Conservation (phyloP, 2,888 invertebrate genomes). For the Helobdella robusta region DNA sequence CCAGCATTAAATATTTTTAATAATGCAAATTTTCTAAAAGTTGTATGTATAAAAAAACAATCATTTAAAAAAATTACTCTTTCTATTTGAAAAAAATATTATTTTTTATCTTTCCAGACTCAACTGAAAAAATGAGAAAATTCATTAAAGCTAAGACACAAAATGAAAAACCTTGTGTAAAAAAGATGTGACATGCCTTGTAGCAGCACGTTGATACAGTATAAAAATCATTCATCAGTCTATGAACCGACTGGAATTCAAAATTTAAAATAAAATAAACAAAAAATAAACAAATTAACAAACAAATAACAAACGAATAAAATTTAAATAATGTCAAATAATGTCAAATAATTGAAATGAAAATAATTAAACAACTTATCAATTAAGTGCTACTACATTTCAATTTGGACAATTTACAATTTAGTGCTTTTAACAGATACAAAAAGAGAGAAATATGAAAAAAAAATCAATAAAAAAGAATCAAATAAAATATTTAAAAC, state of each 20-base stretch:
- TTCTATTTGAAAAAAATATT: no score
- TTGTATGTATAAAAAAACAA: no score
- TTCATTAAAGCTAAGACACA: not conserved
- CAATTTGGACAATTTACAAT: no score
- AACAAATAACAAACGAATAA: not conserved
- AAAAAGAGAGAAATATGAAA: conserved; percentile 1
- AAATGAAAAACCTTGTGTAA: conserved; percentile 75
- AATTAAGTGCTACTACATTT: no score
- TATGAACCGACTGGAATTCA: conserved; percentile 62
- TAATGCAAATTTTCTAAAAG: no score
- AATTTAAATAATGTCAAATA: not conserved
- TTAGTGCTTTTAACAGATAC: not conserved
- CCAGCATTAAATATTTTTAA: no score
- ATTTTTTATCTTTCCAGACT: no score
- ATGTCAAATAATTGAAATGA: not conserved
- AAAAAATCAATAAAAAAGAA: conserved; percentile 8
- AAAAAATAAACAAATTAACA: not conserved
- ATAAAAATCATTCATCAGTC: conserved; percentile 82
- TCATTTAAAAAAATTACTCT: no score
- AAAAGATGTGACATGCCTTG: conserved; percentile 90
- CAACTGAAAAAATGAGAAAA: conserved; percentile 6
- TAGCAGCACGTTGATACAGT: conserved; percentile 78
- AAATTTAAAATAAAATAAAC: not conserved
- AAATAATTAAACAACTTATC: not conserved
- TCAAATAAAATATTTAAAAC: no score